Evolutionary conservation across 2,113 vertebrate species (phyloP), one percentile per base, ranked within the genome.

Genomic region (Spea multiplicata): DNA sequence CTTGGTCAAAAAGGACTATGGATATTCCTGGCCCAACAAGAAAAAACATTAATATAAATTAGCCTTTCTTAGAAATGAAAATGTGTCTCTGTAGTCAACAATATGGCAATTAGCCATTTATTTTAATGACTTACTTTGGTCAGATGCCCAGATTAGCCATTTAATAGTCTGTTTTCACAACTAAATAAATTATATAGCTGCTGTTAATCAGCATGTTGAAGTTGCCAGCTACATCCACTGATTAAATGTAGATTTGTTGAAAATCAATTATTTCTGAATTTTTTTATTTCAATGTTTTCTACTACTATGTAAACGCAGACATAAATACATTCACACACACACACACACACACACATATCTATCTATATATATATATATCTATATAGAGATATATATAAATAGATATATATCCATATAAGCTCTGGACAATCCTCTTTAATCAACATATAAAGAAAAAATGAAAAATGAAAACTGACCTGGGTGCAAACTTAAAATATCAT

Each of bases 161-260:
- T 90, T 90, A 88, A 86, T 84, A 87, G 80, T 82, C 84, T 88
- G 87, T 85, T 87, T 88, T 84, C 85, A 79, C 83, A 84, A 84
- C 78, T 69, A 44, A 82, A 81, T 87, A 10, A 71, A 71, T 88
- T 86, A 86, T 86, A 84, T 85, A 79, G 71, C 62, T 78, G 71
- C 55, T 82, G 49, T 86, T 90, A 87, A 87, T 71, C 8, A 50
- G 5, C 80, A 79, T 76, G 76, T 48, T 84, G 79, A 84, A 16
- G 62, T 78, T 83, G 80, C 76, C 75, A 86, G 86, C 74, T 73
- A 71, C 72, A 68, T 76, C 57, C 6, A 0, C 44, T 82, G 44
- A 85, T 85, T 79, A 82, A 62, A 89, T 83, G 79, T 81, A 79
- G 71, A 83, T 44, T 75, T 77, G 8, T 12, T 61, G 57, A 61